Conservation (phyloP, 1,140 invertebrate genomes). For the Penaeus vannamei region DNA sequence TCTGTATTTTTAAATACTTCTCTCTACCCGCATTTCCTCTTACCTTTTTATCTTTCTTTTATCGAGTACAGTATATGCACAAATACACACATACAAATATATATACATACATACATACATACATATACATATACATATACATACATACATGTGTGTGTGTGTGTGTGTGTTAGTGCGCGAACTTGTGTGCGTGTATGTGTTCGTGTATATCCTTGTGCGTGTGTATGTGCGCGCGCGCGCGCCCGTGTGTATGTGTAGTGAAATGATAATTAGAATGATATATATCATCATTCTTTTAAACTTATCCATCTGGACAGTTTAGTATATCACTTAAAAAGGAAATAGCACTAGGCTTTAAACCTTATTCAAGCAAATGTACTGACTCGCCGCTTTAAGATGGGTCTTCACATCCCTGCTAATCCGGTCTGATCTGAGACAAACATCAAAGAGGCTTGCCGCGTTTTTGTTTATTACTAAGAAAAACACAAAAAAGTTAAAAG, state of each 20-base stretch:
- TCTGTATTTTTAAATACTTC: background rate
- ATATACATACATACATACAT: conserved; percentile 2
- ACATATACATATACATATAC: background rate
- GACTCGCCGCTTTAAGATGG: no score
- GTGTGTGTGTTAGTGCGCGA: background rate
- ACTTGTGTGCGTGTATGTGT: background rate
- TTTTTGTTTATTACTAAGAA: no score
- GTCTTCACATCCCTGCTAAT: no score
- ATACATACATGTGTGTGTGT: background rate
- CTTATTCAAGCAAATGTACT: no score
- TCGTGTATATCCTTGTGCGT: background rate
- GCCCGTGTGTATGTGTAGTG: background rate
- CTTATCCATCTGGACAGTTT: background rate
- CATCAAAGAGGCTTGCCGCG: no score
- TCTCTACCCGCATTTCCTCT: background rate
- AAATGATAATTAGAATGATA: no score
- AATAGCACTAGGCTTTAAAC: no score
- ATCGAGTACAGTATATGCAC: background rate
- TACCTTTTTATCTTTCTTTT: background rate
- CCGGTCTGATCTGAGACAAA: no score
- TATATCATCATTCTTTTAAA: background rate
- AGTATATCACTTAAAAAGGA: background rate
- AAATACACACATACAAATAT: conserved; percentile 6
- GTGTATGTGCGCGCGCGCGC: background rate
- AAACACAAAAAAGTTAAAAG: no score